Percentiles rank a stretch among this genome's conserved stretches.
phyloP scores from a whole-genome alignment of 2,888 invertebrate species.

The Frankliniella intonsa region DNA sequence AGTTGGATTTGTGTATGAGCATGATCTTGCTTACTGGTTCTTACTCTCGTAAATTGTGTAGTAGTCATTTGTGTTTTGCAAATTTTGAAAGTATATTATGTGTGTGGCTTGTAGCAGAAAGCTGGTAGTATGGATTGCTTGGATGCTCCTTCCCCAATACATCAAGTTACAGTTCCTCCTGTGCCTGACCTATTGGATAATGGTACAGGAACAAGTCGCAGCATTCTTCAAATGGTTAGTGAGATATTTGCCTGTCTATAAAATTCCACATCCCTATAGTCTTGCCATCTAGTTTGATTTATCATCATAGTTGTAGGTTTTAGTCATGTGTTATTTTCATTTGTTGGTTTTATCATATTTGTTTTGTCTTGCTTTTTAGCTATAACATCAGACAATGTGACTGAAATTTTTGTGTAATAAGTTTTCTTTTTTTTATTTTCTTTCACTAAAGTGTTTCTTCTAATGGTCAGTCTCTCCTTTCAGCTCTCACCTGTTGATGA shows the following conservation, averaged over 20 bases:
- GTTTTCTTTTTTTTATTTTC: neutral
- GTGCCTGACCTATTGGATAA: conserved; percentile 2
- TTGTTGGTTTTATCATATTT: neutral
- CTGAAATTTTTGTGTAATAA: neutral
- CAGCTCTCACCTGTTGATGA: conserved; percentile 48
- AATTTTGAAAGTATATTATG: neutral
- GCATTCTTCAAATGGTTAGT: neutral
- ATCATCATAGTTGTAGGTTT: neutral
- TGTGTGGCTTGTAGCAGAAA: conserved; percentile 13
- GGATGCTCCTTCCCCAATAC: neutral
- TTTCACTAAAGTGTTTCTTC: neutral
- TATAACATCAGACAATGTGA: too few species aligned
- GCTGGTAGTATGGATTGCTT: conserved; percentile 22
- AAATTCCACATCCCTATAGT: too few species aligned
- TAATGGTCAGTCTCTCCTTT: neutral
- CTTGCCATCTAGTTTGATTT: too few species aligned
- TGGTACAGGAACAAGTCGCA: neutral
- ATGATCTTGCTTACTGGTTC: conserved; percentile 34
- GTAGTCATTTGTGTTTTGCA: neutral
- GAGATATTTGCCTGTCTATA: neutral
- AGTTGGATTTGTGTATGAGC: too few species aligned
- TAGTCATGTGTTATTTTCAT: neutral
- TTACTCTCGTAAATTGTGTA: conserved; percentile 40
- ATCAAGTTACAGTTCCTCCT: conserved; percentile 9
- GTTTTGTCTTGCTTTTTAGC: neutral